These are phyloP conservation scores for Triplophysa siluroides DNA, from an alignment of 2,113 vertebrate genomes.

Conservation along the genomic window DNA sequence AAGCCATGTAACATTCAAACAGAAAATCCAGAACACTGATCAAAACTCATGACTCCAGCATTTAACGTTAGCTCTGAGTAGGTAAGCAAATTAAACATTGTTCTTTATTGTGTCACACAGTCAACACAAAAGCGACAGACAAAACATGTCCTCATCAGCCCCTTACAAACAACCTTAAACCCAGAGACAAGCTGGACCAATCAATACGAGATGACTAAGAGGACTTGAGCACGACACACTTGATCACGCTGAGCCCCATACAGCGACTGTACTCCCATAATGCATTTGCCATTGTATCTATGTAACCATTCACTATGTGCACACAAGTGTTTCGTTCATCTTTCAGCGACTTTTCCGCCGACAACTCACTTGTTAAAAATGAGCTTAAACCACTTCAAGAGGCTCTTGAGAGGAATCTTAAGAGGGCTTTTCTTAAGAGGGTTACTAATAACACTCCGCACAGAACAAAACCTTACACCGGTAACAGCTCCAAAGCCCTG, in stretches of 20 bases:
- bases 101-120: neutral
- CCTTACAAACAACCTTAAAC: slow-evolving; percentile 66
- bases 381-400: slow-evolving; percentile 29
- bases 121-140: neutral
- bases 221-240: slow-evolving; percentile 29
- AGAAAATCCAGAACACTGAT: too few species aligned
- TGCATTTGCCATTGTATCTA: neutral
- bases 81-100: neutral
- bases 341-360: neutral
- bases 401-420: slow-evolving; percentile 39
- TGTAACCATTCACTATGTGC: neutral
- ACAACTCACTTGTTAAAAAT: slow-evolving; percentile 5
- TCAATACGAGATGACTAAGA: slow-evolving; percentile 68
- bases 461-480: slow-evolving; percentile 8
- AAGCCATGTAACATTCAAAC: neutral
- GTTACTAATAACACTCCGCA: slow-evolving; percentile 31
- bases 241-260: neutral
- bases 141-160: slow-evolving; percentile 59
- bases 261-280: too few species aligned
- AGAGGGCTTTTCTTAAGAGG: slow-evolving; percentile 42
- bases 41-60: too few species aligned
- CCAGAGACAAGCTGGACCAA: slow-evolving; percentile 68
- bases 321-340: neutral
- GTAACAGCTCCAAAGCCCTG: slow-evolving; percentile 30
- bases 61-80: neutral